A percentile compares a stretch with the other conserved stretches of the same genome.
Evolutionary conservation across 2,113 vertebrate species (phyloP).

Genomic region (western clawed frog (Xenopus tropicalis)): DNA sequence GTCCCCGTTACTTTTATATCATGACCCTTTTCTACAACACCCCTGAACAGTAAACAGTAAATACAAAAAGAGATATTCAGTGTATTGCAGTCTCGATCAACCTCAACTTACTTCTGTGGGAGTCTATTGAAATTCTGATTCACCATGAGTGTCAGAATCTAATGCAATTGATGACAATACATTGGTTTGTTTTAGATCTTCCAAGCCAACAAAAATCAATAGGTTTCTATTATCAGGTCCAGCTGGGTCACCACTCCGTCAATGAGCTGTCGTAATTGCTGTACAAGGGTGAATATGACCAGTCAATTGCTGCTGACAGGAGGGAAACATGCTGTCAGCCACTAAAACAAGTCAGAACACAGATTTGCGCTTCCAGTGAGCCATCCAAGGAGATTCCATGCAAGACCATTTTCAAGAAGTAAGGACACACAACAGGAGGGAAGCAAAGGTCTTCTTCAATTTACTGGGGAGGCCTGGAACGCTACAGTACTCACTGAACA

Average conservation of each 20-base stretch:
- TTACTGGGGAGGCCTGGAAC: slow-evolving; percentile 25
- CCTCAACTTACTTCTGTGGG: slow-evolving; percentile 35
- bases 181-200: slow-evolving; percentile 74
- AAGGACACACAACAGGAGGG: slow-evolving; percentile 56
- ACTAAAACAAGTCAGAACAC: slow-evolving; percentile 88
- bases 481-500: neutral
- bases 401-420: slow-evolving; percentile 67
- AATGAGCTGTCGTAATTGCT: slow-evolving; percentile 90
- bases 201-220: slow-evolving; percentile 88
- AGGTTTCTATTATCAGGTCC: slow-evolving; percentile 96
- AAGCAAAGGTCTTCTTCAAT: slow-evolving; percentile 16
- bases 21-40: too few relatives aligned
- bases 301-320: slow-evolving; percentile 93
- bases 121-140: slow-evolving; percentile 53
- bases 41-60: too few relatives aligned
- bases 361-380: slow-evolving; percentile 84
- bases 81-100: neutral
- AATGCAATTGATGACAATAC: slow-evolving; percentile 79
- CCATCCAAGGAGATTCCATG: slow-evolving; percentile 65
- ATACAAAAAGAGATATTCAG: neutral
- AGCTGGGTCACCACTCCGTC: slow-evolving; percentile 95
- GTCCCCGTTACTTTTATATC: too few relatives aligned
- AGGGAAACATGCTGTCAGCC: slow-evolving; percentile 89
- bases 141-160: slow-evolving; percentile 61
- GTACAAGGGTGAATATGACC: slow-evolving; percentile 82